Conservation (phyloP, 2,113 vertebrate genomes). For the Dascyllus trimaculatus region DNA sequence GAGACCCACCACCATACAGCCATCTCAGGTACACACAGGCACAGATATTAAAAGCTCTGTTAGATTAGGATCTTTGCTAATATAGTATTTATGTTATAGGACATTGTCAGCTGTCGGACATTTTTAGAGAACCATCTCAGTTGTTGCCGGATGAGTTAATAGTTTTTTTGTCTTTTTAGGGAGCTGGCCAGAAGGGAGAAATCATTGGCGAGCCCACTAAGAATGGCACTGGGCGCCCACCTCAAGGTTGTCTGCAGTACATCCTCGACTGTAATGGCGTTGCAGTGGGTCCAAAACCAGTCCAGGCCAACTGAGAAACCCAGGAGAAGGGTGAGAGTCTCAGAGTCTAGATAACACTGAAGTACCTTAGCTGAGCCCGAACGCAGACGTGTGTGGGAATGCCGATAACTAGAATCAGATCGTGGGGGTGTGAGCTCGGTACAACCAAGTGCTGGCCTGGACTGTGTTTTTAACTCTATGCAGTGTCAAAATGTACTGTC, state of each 20-base stretch:
- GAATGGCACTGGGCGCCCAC: slow-evolving; percentile 89
- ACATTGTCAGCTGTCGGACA: not conserved
- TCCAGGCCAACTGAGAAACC: slow-evolving; percentile 92
- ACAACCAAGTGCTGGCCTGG: slow-evolving; percentile 87
- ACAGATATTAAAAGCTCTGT: not conserved
- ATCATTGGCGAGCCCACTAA: slow-evolving; percentile 85
- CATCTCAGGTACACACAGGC: slow-evolving; percentile 86
- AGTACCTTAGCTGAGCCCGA: slow-evolving; percentile 84
- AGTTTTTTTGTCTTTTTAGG: slow-evolving; percentile 79
- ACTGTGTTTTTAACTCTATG: slow-evolving; percentile 93
- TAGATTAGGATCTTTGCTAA: not conserved
- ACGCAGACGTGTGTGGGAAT: slow-evolving; percentile 53
- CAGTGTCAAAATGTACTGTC: slow-evolving; percentile 92
- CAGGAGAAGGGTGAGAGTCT: slow-evolving; percentile 55
- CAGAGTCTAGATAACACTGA: slow-evolving; percentile 56
- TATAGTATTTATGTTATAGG: no score
- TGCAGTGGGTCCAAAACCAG: slow-evolving; percentile 95
- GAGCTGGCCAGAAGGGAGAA: slow-evolving; percentile 90
- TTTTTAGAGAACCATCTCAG: not conserved
- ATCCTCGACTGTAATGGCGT: slow-evolving; percentile 99
- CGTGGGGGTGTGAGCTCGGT: slow-evolving; percentile 78
- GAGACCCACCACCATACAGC: slow-evolving; percentile 92
- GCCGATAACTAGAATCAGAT: slow-evolving; percentile 75
- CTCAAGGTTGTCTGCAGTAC: slow-evolving; percentile 99
- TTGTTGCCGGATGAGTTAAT: not conserved